Percentiles rank a stretch among this genome's conserved stretches.
phyloP scores from a whole-genome alignment of 2,797 vertebrate species.

The Falco rusticolus region DNA sequence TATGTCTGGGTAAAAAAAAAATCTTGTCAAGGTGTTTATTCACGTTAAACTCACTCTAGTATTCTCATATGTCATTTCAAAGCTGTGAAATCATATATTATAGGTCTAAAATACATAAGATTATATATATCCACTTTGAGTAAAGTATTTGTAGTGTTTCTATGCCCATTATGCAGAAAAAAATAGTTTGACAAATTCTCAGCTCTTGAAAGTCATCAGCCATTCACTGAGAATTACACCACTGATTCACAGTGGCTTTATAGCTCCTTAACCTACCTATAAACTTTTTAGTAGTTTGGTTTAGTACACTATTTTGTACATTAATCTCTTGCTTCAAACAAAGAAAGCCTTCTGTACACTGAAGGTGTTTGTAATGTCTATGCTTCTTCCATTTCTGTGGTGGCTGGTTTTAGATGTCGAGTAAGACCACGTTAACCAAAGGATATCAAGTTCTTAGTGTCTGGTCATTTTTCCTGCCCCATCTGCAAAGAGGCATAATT shows the following conservation, averaged over 20 bases:
- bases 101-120: not conserved
- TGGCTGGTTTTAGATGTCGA: conserved; percentile 53
- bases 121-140: not conserved
- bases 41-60: not conserved
- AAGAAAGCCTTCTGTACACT: not conserved
- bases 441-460: not conserved
- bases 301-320: not conserved
- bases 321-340: conserved; percentile 50
- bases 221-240: not conserved
- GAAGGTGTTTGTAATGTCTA: conserved; percentile 47
- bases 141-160: not conserved
- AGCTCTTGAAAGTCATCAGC: not conserved
- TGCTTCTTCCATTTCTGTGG: conserved; percentile 31
- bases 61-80: not conserved
- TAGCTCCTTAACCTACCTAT: not conserved
- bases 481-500: not conserved
- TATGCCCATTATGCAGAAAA: not conserved
- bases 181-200: not conserved
- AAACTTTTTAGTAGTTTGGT: not conserved
- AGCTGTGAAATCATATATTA: not conserved
- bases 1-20: not conserved
- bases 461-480: conserved; percentile 19
- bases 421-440: conserved; percentile 45
- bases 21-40: not conserved
- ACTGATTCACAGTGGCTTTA: not conserved